These are phyloP conservation scores for Troides helena DNA, from an alignment of 2,888 invertebrate genomes.

Conservation along the genomic window DNA sequence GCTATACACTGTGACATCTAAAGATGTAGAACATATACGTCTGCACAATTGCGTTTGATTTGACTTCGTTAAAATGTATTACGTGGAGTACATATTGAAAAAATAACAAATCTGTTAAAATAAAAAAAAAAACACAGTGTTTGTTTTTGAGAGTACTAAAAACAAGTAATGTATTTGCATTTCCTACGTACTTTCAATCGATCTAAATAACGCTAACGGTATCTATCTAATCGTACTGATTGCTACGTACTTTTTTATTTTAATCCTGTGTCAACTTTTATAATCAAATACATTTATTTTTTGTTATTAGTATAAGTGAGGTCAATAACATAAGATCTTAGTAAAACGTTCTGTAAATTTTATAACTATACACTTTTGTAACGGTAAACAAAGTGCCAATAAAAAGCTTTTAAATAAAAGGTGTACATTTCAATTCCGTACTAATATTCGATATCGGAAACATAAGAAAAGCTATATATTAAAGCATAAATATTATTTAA, in stretches of 20 bases:
- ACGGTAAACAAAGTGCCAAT: background rate
- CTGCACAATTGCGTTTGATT: too few relatives aligned
- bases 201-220: slow-evolving; percentile 25
- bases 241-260: slow-evolving; percentile 3
- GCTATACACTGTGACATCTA: too few relatives aligned
- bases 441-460: too few relatives aligned
- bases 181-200: background rate
- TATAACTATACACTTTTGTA: background rate
- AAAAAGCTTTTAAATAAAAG: background rate
- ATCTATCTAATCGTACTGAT: slow-evolving; percentile 19
- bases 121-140: too few relatives aligned
- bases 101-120: too few relatives aligned
- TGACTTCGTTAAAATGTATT: too few relatives aligned
- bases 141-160: too few relatives aligned
- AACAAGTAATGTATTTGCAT: background rate
- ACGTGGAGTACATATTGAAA: too few relatives aligned
- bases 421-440: too few relatives aligned
- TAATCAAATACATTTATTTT: slow-evolving; percentile 13
- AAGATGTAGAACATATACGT: too few relatives aligned
- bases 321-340: slow-evolving; percentile 12
- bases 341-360: background rate
- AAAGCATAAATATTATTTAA: too few relatives aligned
- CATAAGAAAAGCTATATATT: too few relatives aligned
- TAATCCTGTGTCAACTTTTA: slow-evolving; percentile 19
- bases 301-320: slow-evolving; percentile 1